These are phyloP conservation scores for Pecten maximus DNA, from an alignment of 2,888 invertebrate species.

Conservation along the genomic window DNA sequence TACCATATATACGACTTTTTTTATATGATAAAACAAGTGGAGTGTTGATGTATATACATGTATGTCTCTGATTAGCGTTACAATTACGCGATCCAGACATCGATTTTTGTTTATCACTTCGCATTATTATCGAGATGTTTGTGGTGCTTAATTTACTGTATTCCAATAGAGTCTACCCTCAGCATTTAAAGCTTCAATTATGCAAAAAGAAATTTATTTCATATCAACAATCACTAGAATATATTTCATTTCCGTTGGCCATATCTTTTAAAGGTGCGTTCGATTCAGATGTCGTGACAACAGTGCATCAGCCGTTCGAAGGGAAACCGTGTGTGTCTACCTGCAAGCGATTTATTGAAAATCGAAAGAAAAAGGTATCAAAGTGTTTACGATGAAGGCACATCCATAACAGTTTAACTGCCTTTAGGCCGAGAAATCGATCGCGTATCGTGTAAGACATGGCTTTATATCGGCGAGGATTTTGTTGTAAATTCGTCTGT, in stretches of 20 bases:
- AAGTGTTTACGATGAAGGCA: slow-evolving; percentile 19
- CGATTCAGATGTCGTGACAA: not conserved
- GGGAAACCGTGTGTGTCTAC: slow-evolving; percentile 3
- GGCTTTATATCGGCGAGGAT: not conserved
- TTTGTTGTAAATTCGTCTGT: not conserved
- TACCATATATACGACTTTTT: too few relatives aligned
- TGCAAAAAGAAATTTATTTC: not conserved
- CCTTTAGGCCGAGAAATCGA: slow-evolving; percentile 33
- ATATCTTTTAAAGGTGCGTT: not conserved
- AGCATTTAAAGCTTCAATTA: not conserved
- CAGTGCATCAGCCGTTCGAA: not conserved
- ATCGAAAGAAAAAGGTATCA: slow-evolving; percentile 11
- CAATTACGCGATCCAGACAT: too few relatives aligned
- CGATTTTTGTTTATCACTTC: too few relatives aligned
- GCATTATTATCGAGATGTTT: not conserved
- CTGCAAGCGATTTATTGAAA: slow-evolving; percentile 35
- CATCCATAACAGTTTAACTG: not conserved
- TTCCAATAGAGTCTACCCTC: not conserved
- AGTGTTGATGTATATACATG: too few relatives aligned
- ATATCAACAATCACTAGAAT: not conserved
- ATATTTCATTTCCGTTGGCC: not conserved
- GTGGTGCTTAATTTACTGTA: not conserved
- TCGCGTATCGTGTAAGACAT: slow-evolving; percentile 1
- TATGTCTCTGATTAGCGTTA: too few relatives aligned
- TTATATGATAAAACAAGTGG: too few relatives aligned